Evolutionary conservation across 2,113 vertebrate genomes (phyloP).

Genomic region (Ploceus nigricollis): DNA sequence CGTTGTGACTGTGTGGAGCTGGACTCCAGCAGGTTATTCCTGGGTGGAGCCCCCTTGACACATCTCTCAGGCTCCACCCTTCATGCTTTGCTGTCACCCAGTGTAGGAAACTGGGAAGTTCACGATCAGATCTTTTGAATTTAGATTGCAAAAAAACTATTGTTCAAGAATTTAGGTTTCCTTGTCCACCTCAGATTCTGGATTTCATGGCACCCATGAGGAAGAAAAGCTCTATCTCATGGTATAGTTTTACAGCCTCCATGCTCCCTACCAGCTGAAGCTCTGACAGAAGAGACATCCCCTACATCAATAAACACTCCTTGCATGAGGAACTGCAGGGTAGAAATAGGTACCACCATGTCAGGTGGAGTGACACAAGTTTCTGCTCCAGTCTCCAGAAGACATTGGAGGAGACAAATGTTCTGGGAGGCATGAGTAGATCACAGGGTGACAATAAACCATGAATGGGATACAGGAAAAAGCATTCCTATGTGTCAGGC

Average conservation of each 20-base stretch:
- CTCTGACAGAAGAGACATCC: neutral
- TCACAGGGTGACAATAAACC: neutral
- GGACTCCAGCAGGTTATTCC: neutral
- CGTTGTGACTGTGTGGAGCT: neutral
- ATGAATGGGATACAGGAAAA: neutral
- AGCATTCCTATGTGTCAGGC: neutral
- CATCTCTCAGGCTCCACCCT: neutral
- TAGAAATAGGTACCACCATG: neutral
- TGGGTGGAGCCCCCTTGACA: neutral
- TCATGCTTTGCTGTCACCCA: neutral
- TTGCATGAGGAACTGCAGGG: neutral
- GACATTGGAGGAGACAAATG: neutral
- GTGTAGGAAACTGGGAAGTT: neutral
- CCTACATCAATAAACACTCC: neutral
- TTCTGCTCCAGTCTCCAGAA: neutral
- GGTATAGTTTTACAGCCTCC: no score
- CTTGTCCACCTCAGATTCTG: neutral
- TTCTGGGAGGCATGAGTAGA: neutral
- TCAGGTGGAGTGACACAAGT: neutral
- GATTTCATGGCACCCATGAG: neutral
- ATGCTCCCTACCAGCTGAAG: neutral
- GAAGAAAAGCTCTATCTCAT: neutral
- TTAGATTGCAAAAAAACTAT: neutral
- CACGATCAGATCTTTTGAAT: neutral
- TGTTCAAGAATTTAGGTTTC: neutral